Evolutionary conservation across 23 tunicate species (phyloP).

Genomic region (Clavelina lepadiformis): DNA sequence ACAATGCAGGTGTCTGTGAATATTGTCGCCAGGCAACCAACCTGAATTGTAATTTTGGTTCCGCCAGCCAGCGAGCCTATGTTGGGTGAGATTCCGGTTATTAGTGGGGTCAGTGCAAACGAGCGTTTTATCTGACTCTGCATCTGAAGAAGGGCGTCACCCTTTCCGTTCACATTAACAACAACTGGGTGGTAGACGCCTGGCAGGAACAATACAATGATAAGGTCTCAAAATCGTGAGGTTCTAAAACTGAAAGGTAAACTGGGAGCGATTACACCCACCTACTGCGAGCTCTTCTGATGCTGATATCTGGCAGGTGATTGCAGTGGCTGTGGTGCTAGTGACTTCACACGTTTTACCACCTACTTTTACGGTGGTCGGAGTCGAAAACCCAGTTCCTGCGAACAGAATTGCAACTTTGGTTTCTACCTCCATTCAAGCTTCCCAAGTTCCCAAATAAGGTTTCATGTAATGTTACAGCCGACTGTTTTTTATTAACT

Average conservation of each 20-base stretch:
- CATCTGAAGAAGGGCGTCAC: slow-evolving; percentile 24
- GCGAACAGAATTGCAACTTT: background rate
- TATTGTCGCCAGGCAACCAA: background rate
- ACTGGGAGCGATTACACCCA: background rate
- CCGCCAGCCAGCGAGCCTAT: slow-evolving; percentile 41
- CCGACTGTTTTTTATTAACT: too few species aligned
- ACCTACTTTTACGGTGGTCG: background rate
- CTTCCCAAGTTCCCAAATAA: too few species aligned
- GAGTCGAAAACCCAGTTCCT: background rate
- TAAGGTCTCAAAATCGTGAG: background rate
- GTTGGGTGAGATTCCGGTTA: slow-evolving; percentile 17
- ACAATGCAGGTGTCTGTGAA: too few species aligned
- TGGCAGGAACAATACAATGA: too few species aligned
- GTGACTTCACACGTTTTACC: background rate
- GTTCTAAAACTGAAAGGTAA: background rate
- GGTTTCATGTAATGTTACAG: too few species aligned
- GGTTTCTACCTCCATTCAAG: too few species aligned
- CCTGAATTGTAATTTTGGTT: slow-evolving; percentile 47
- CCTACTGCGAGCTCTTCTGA: slow-evolving; percentile 1
- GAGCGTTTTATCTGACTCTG: background rate
- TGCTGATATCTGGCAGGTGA: background rate
- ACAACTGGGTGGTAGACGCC: background rate
- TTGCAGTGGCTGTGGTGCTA: background rate
- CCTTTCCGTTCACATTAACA: slow-evolving; percentile 7
- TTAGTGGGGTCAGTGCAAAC: slow-evolving; percentile 26